Conservation (phyloP, 2,113 vertebrate genomes). For the Aldabrachelys gigantea region DNA sequence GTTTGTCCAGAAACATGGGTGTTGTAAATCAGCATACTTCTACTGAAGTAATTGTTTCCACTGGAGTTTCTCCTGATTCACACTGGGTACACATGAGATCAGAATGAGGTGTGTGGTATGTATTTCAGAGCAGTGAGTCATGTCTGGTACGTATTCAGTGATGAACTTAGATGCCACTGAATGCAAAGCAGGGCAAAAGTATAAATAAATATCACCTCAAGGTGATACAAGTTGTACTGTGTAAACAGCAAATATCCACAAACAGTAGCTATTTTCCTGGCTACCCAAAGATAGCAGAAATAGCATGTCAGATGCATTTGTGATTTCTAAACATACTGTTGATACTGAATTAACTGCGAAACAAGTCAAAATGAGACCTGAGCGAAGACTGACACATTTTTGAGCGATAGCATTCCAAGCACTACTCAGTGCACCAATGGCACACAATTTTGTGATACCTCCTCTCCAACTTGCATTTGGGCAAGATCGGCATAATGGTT, state of each 20-base stretch:
- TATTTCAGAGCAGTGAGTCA: conserved; percentile 1
- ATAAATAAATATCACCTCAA: neutral
- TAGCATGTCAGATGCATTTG: neutral
- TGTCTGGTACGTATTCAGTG: neutral
- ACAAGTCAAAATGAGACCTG: neutral
- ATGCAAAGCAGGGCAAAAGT: neutral
- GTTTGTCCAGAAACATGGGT: neutral
- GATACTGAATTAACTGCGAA: neutral
- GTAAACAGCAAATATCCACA: neutral
- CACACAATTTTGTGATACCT: neutral
- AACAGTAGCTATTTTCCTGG: neutral
- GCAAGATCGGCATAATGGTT: conserved; percentile 3
- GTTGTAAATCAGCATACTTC: neutral
- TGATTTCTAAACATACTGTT: neutral
- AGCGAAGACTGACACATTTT: neutral
- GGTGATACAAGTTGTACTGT: neutral
- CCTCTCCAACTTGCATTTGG: neutral
- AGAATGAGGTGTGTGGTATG: neutral
- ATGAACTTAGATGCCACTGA: neutral
- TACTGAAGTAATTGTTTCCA: conserved; percentile 4
- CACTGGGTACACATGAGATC: neutral
- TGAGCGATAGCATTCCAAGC: accelerated
- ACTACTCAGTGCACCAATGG: neutral
- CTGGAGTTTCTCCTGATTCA: conserved; percentile 6
- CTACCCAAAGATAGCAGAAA: too few species aligned